A percentile compares a stretch with the other conserved stretches of the same genome.
phyloP scores from a whole-genome alignment of 2,888 invertebrate genomes.

The Portevinia maculata region DNA sequence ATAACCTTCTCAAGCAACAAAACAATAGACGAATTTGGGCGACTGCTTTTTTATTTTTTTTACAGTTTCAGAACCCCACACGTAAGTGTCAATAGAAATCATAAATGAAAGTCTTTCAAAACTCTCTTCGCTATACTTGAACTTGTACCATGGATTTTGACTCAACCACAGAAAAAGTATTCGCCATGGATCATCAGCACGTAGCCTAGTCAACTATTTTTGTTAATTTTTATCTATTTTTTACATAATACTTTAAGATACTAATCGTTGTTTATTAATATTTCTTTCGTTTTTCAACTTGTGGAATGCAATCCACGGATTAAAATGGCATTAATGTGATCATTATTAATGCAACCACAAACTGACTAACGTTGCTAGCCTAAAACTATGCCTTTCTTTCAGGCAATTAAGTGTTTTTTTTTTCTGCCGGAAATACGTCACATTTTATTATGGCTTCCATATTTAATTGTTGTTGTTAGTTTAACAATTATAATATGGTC shows the following conservation, averaged over 20 bases:
- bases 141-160: neutral
- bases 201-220: neutral
- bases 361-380: neutral
- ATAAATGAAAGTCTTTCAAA: conserved; percentile 6
- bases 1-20: no score
- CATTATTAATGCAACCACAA: no score
- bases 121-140: neutral
- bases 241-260: conserved; percentile 11
- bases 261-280: conserved; percentile 8
- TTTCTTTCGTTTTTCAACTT: neutral
- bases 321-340: neutral
- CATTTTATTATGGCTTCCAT: neutral
- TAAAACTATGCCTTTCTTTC: conserved; percentile 18
- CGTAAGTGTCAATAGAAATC: neutral
- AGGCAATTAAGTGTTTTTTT: neutral
- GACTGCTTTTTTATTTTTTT: neutral
- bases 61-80: neutral
- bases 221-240: neutral
- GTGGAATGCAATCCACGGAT: neutral
- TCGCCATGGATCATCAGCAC: neutral
- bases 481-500: neutral
- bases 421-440: conserved; percentile 4
- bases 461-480: neutral
- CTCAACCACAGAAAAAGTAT: neutral
- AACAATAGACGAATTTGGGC: neutral